These are phyloP conservation scores for Phyllopteryx taeniolatus DNA, from an alignment of 2,113 vertebrate genomes.

Conservation along the genomic window DNA sequence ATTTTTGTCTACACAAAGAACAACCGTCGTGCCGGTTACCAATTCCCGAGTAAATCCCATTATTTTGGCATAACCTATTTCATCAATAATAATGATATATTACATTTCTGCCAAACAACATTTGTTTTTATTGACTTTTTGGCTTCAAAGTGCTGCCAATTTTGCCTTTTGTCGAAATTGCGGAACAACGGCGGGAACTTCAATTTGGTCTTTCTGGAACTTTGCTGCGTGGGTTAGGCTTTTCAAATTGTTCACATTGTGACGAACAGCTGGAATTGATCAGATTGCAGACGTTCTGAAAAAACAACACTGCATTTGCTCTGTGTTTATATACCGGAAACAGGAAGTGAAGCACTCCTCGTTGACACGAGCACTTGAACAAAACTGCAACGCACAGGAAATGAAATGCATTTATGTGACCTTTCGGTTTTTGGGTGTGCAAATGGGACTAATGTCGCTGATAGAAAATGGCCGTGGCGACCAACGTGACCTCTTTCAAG, in stretches of 20 bases:
- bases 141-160: slow-evolving; percentile 12
- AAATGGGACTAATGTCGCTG: not conserved
- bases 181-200: not conserved
- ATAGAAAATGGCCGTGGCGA: not conserved
- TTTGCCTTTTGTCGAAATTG: slow-evolving; percentile 2
- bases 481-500: slow-evolving; percentile 11
- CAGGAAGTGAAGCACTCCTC: not conserved
- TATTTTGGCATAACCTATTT: not conserved
- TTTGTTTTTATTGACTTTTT: not conserved
- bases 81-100: not conserved
- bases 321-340: not conserved
- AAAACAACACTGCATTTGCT: not conserved
- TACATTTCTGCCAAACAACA: not conserved
- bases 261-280: not conserved
- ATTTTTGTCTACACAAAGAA: not conserved
- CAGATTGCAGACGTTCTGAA: not conserved
- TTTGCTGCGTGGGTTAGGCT: not conserved
- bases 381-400: not conserved
- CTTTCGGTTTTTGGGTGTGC: too few species aligned
- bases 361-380: not conserved
- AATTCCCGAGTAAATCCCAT: not conserved
- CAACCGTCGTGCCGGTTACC: not conserved
- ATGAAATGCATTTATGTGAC: not conserved
- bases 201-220: too few species aligned
- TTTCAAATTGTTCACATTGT: not conserved